A percentile compares a stretch with the other conserved stretches of the same genome.
These are phyloP conservation scores for Oscarella lobularis DNA, from an alignment of 37 sponge, comb jelly and placozoan species.

Conservation along the genomic window DNA sequence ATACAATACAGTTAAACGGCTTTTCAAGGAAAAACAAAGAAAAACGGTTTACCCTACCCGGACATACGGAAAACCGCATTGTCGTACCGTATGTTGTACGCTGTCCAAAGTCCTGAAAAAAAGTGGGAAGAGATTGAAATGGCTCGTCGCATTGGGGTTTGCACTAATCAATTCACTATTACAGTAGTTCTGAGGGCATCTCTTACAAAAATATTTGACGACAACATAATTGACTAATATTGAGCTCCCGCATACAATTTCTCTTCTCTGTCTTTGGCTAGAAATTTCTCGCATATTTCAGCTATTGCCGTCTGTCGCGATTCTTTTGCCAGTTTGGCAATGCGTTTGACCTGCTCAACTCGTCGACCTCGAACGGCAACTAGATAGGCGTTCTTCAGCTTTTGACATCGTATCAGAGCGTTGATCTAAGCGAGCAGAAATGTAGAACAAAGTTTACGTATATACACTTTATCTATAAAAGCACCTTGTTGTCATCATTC, in stretches of 20 bases:
- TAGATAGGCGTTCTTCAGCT: slow-evolving; percentile 75
- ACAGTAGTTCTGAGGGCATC: no score
- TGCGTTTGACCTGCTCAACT: slow-evolving; percentile 40
- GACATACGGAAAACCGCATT: no score
- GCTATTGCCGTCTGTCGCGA: slow-evolving; percentile 42
- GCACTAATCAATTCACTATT: no score
- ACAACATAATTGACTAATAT: background rate
- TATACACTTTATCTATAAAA: background rate
- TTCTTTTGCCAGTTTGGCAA: slow-evolving; percentile 45
- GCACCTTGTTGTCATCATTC: slow-evolving; percentile 36
- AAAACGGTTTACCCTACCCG: no score
- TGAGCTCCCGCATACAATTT: background rate
- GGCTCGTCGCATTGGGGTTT: no score
- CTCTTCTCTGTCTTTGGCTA: slow-evolving; percentile 9
- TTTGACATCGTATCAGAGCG: slow-evolving; percentile 61
- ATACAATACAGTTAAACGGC: no score
- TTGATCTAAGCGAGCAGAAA: slow-evolving; percentile 37
- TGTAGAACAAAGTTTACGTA: no score
- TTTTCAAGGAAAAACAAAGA: no score
- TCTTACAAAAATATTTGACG: no score
- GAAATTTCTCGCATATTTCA: slow-evolving; percentile 76
- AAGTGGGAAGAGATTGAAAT: no score
- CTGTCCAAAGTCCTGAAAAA: no score
- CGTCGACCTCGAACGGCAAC: slow-evolving; percentile 32
- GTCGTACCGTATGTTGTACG: no score